A percentile compares a stretch with the other conserved stretches of the same genome.
phyloP scores from a whole-genome alignment of 2,888 invertebrate species.

The Drosophila mimetica region DNA sequence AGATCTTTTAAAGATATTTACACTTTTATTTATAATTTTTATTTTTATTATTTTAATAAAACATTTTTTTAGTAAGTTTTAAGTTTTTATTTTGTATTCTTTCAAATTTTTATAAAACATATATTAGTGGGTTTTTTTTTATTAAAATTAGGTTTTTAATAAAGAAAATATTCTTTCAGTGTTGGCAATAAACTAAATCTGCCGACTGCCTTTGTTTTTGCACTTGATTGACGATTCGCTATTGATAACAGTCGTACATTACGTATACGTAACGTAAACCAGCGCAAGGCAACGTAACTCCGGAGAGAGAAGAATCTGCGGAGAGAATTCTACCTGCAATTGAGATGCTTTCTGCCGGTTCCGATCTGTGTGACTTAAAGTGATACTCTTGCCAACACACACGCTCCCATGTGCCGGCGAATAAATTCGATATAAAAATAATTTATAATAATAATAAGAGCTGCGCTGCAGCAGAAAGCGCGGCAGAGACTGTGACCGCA shows the following conservation, averaged over 20 bases:
- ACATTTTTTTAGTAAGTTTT: too few relatives aligned
- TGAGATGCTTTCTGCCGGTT: conserved; percentile 15
- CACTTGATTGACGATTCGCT: too few relatives aligned
- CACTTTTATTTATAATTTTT: too few relatives aligned
- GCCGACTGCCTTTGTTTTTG: too few relatives aligned
- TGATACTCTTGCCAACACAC: background rate
- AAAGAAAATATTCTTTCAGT: too few relatives aligned
- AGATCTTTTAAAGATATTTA: too few relatives aligned
- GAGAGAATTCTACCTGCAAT: conserved; percentile 3
- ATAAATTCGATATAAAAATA: conserved; percentile 16
- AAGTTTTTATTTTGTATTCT: too few relatives aligned
- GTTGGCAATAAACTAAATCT: too few relatives aligned
- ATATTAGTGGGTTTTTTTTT: too few relatives aligned
- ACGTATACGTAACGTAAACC: conserved; percentile 7
- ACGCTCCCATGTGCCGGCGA: conserved; percentile 4
- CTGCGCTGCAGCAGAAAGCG: conserved; percentile 9
- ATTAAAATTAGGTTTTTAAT: too few relatives aligned
- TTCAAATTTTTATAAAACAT: too few relatives aligned
- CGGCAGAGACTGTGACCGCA: conserved; percentile 1
- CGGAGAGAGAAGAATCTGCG: background rate
- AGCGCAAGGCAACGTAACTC: background rate
- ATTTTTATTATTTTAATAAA: too few relatives aligned
- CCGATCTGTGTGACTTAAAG: background rate
- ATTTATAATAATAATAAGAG: conserved; percentile 13
- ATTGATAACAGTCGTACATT: background rate